phyloP scores from a whole-genome alignment of 37 sponge, comb jelly and placozoan species.

The Geodia barretti region DNA sequence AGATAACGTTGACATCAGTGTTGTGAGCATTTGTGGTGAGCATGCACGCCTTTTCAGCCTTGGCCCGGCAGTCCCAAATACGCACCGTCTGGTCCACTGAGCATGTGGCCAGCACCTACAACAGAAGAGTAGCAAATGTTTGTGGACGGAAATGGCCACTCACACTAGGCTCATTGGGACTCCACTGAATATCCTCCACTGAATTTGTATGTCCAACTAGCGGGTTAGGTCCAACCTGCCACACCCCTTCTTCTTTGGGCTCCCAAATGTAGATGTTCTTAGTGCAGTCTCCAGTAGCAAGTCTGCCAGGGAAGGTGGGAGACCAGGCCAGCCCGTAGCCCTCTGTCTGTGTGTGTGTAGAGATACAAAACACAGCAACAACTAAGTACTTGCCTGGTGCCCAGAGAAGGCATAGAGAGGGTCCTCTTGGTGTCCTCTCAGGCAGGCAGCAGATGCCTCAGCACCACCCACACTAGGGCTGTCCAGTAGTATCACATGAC shows the following conservation, averaged over 20 bases:
- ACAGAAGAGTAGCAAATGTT: background rate
- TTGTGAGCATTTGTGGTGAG: conserved; percentile 89
- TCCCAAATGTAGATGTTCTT: conserved; percentile 93
- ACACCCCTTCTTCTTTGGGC: conserved; percentile 56
- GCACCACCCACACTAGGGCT: conserved; percentile 49
- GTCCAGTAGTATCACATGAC: conserved; percentile 76
- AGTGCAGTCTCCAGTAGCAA: conserved; percentile 91
- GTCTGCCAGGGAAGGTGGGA: conserved; percentile 73
- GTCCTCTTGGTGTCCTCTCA: conserved; percentile 8
- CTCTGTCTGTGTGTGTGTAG: conserved; percentile 55
- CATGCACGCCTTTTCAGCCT: conserved; percentile 92
- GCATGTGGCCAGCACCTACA: conserved; percentile 94
- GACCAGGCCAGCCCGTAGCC: conserved; percentile 98
- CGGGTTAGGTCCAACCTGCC: conserved; percentile 88
- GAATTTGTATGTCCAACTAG: conserved; percentile 79
- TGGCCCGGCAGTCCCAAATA: conserved; percentile 92
- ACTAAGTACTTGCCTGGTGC: conserved; percentile 23
- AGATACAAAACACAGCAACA: background rate
- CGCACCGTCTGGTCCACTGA: conserved; percentile 87
- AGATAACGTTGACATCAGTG: conserved; percentile 97
- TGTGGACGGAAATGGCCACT: conserved; percentile 17
- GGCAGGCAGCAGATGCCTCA: background rate
- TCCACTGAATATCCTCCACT: conserved; percentile 99
- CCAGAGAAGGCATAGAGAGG: conserved; percentile 9
- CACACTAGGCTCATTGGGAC: conserved; percentile 93